These are phyloP conservation scores for Dasypolia templi DNA, from an alignment of 2,888 invertebrate species.

Conservation along the genomic window DNA sequence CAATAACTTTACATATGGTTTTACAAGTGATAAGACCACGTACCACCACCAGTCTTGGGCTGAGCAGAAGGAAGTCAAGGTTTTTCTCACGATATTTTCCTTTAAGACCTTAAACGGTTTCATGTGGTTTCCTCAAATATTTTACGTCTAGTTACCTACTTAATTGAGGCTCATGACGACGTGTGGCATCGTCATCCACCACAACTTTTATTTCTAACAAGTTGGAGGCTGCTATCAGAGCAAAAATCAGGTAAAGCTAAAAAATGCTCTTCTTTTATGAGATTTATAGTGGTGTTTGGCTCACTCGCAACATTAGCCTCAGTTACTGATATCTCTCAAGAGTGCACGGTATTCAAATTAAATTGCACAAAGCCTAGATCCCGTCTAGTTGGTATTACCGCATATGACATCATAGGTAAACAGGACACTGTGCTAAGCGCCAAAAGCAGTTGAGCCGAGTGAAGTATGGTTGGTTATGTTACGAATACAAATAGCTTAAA, in stretches of 20 bases:
- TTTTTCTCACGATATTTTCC: constrained; percentile 56
- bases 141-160: too few species aligned
- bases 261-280: too few species aligned
- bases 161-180: constrained; percentile 32
- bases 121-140: constrained; percentile 39
- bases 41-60: background rate
- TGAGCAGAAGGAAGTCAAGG: constrained; percentile 25
- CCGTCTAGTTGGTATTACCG: constrained; percentile 17
- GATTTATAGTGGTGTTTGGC: background rate
- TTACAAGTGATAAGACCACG: constrained; percentile 17
- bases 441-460: constrained; percentile 40
- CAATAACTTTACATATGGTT: constrained; percentile 27
- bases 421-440: constrained; percentile 25
- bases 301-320: background rate
- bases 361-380: constrained; percentile 46
- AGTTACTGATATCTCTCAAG: background rate
- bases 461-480: constrained; percentile 23
- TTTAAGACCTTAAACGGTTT: constrained; percentile 27
- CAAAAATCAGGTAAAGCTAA: background rate
- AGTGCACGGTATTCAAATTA: constrained; percentile 34
- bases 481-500: constrained; percentile 46
- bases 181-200: background rate
- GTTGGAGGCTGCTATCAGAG: background rate
- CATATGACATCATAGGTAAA: constrained; percentile 44
- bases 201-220: background rate